These are phyloP conservation scores for Callyntrura sp. DNA, from an alignment of 2,888 invertebrate species.

Conservation along the genomic window DNA sequence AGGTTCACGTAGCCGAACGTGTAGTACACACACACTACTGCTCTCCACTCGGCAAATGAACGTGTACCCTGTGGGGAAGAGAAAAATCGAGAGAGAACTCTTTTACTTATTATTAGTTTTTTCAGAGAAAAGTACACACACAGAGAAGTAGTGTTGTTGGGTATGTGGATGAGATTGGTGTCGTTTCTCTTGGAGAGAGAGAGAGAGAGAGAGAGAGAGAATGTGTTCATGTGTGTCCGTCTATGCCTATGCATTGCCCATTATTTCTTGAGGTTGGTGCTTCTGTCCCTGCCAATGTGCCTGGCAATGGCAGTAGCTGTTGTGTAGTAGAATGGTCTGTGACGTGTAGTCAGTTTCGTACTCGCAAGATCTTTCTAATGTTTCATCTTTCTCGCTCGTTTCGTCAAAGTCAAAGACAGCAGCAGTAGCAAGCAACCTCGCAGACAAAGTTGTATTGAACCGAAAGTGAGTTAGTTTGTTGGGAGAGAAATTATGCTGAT, in stretches of 20 bases:
- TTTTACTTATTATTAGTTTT: no score
- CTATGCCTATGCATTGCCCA: no score
- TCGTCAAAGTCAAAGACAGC: slow-evolving; percentile 3
- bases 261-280: no score
- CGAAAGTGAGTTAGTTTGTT: slow-evolving; percentile 27
- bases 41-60: slow-evolving; percentile 50
- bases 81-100: background rate
- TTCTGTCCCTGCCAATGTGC: no score
- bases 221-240: slow-evolving; percentile 11
- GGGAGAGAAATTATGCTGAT: slow-evolving; percentile 7
- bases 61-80: no score
- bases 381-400: slow-evolving; percentile 37
- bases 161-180: slow-evolving; percentile 37
- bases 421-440: no score
- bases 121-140: background rate
- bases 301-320: no score
- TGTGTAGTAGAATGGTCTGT: background rate
- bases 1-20: slow-evolving; percentile 48
- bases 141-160: slow-evolving; percentile 28
- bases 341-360: slow-evolving; percentile 44
- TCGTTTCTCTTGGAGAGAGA: slow-evolving; percentile 27
- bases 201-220: no score
- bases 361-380: no score
- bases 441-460: slow-evolving; percentile 42
- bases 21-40: slow-evolving; percentile 40